Conservation (phyloP, 1,140 invertebrate species). For the Lordiphosa stackelbergi region DNA sequence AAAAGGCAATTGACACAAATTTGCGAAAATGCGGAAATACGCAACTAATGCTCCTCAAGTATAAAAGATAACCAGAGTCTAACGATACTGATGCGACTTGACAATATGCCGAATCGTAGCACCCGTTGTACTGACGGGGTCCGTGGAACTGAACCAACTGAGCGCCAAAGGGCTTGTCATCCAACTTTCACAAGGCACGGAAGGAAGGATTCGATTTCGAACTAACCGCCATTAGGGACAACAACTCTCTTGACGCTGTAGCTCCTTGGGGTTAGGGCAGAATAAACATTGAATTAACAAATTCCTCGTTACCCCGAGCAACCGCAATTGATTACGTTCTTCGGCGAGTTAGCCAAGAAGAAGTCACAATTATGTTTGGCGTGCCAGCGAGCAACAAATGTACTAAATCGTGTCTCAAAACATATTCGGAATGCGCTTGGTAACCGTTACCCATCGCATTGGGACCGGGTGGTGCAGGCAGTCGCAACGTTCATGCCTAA, state of each 20-base stretch:
- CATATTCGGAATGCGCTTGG: constrained; percentile 41
- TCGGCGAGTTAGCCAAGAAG: constrained; percentile 32
- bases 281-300: constrained; percentile 77
- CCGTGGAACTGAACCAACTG: constrained; percentile 51
- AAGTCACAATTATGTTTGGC: constrained; percentile 64
- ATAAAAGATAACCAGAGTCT: constrained; percentile 30
- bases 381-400: constrained; percentile 69
- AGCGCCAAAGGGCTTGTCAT: constrained; percentile 36
- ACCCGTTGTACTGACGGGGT: constrained; percentile 35
- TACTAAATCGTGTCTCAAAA: constrained; percentile 44
- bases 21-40: constrained; percentile 64
- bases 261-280: constrained; percentile 34
- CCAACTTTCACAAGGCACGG: constrained; percentile 3
- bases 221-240: constrained; percentile 49
- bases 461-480: constrained; percentile 12
- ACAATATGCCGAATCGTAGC: constrained; percentile 8
- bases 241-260: constrained; percentile 28
- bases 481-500: constrained; percentile 42
- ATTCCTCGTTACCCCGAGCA: constrained; percentile 69
- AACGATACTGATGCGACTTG: constrained; percentile 4
- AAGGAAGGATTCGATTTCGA: constrained; percentile 42
- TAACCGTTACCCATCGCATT: constrained; percentile 2
- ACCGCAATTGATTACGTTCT: constrained; percentile 68
- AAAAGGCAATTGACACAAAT: constrained; percentile 67
- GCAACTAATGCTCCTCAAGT: constrained; percentile 44